phyloP scores from a whole-genome alignment of 2,888 invertebrate species.

The Rotaria magnacalcarata region DNA sequence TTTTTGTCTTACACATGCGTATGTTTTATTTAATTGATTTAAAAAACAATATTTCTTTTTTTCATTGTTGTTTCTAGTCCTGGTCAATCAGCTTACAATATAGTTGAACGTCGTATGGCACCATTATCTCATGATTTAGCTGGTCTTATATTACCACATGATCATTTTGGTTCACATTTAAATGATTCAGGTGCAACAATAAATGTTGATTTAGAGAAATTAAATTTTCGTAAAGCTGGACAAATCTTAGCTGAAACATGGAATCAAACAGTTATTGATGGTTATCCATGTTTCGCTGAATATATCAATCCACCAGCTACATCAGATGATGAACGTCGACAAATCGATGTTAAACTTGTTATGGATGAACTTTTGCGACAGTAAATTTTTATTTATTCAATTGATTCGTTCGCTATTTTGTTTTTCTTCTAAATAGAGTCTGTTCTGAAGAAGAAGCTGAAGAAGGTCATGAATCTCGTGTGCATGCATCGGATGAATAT shows the following conservation, averaged over 20 bases:
- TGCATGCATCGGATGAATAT: neutral
- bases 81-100: neutral
- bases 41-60: neutral
- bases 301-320: slow-evolving; percentile 6
- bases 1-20: slow-evolving; percentile 9
- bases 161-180: slow-evolving; percentile 29
- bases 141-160: slow-evolving; percentile 18
- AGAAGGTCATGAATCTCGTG: slow-evolving; percentile 28
- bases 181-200: neutral
- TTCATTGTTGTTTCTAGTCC: neutral
- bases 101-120: slow-evolving; percentile 11
- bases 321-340: neutral
- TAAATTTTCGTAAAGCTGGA: slow-evolving; percentile 11
- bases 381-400: neutral
- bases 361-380: neutral
- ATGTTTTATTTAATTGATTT: neutral
- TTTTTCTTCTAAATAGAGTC: neutral
- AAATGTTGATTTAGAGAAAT: slow-evolving; percentile 23
- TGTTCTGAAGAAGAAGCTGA: slow-evolving; percentile 36
- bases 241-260: slow-evolving; percentile 3
- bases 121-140: slow-evolving; percentile 3
- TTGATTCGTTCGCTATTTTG: too few species aligned
- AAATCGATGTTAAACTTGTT: neutral
- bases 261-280: slow-evolving; percentile 18
- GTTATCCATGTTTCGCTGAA: neutral